A percentile compares a stretch with the other conserved stretches of the same genome.
Conservation (phyloP, 2,797 vertebrate species). For the Heterohyrax brucei region DNA sequence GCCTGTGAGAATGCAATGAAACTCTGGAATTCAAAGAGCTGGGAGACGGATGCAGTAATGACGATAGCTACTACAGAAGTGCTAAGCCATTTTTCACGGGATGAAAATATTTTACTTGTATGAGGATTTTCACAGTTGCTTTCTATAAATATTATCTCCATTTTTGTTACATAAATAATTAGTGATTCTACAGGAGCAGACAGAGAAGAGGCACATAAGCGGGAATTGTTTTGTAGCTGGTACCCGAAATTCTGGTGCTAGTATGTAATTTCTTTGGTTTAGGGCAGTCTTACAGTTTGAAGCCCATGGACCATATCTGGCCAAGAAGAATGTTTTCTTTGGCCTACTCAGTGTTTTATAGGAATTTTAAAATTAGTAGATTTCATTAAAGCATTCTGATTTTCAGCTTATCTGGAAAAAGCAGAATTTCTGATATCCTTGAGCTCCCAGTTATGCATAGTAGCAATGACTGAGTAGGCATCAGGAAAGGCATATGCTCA, state of each 20-base stretch:
- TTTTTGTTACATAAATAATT: not conserved
- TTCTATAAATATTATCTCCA: not conserved
- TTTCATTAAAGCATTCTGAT: not conserved
- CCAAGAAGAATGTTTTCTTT: not conserved
- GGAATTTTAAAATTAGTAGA: not conserved
- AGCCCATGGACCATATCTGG: not conserved
- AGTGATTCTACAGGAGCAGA: not conserved
- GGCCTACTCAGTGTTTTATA: not conserved
- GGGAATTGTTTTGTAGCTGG: not conserved
- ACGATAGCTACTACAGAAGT: not conserved
- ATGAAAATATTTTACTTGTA: not conserved
- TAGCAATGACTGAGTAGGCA: not conserved
- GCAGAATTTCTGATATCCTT: not conserved
- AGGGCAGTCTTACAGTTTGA: not conserved
- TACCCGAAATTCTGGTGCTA: not conserved
- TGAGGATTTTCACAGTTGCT: not conserved
- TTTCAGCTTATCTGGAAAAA: not conserved
- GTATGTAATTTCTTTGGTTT: not conserved
- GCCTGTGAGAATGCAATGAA: not conserved
- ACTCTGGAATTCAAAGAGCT: not conserved
- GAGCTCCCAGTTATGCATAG: not conserved
- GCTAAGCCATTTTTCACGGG: not conserved
- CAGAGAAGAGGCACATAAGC: not conserved
- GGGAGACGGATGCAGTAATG: not conserved
- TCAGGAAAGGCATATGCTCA: not conserved